These are phyloP conservation scores for Synanthedon vespiformis DNA, from an alignment of 2,888 invertebrate genomes.

Conservation along the genomic window DNA sequence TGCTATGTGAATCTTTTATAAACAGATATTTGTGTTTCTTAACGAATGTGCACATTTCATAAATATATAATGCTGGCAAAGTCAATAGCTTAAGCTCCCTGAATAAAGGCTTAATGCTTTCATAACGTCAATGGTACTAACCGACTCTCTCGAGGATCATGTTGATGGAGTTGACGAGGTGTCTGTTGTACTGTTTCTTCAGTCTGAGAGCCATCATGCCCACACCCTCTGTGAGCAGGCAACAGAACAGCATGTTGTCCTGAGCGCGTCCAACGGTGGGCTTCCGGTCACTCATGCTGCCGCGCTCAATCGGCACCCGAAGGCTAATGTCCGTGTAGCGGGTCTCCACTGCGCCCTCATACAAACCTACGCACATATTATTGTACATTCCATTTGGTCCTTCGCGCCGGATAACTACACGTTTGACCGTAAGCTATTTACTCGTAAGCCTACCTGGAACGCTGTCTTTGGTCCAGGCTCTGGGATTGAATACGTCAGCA, in stretches of 20 bases:
- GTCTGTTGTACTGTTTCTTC: constrained; percentile 64
- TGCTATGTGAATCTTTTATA: too few species aligned
- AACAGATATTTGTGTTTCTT: too few species aligned
- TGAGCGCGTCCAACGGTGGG: constrained; percentile 57
- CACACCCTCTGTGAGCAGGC: constrained; percentile 78
- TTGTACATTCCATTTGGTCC: too few species aligned
- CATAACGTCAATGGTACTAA: constrained; percentile 22
- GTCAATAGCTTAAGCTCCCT: too few species aligned
- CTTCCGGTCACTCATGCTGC: constrained; percentile 16
- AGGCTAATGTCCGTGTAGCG: constrained; percentile 55
- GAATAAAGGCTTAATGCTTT: too few species aligned
- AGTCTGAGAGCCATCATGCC: constrained; percentile 72
- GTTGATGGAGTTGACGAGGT: constrained; percentile 76
- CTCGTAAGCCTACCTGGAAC: constrained; percentile 38
- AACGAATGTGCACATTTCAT: too few species aligned
- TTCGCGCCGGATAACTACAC: too few species aligned
- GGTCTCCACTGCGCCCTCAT: constrained; percentile 47
- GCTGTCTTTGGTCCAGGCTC: constrained; percentile 45
- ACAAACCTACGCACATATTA: constrained; percentile 33
- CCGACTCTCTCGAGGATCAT: constrained; percentile 79
- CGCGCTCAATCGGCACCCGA: constrained; percentile 10
- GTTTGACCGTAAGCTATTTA: too few species aligned
- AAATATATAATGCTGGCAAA: too few species aligned
- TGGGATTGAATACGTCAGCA: constrained; percentile 43
- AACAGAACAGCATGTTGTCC: constrained; percentile 74